Evolutionary conservation across 2,797 vertebrate genomes (phyloP), one percentile per base, ranked within the genome.

Genomic region (Danio albolineatus): DNA sequence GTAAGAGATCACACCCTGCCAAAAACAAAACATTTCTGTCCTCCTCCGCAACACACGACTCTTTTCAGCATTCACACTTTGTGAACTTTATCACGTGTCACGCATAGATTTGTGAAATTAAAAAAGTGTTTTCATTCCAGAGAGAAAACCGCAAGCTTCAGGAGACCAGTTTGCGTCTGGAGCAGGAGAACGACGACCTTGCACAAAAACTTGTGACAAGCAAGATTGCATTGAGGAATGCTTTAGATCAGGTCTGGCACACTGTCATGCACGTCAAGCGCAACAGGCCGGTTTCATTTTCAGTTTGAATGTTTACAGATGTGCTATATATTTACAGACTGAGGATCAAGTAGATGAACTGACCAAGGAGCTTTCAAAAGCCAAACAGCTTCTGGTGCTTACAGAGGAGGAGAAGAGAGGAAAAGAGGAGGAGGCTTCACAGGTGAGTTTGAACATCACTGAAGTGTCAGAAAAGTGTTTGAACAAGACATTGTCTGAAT

Each of bases 151-250:
- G 85, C 6, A 93, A 91, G 36, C 94, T 99, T 0, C 96, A 97
- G 83, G 94, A 97, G 83, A 91, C 94, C 56, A 98, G 96, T 88
- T 94, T 97, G 90, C 95, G 96, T 1, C 91, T 98, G 87, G 97
- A 99, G 91, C 97, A 98, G 88, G 97, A 98, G 88, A 99, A 99
- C 0, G 97, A 99, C 79, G 94, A 94, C 85, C 91, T 98, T 2
- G 97, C 97, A 3, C 95, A 97, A 0, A 94, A 95, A 80, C 90
- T 99, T 78, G 96, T 98, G 86, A 95, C 93, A 86, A 96, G 96
- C 91, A 99, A 99, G 92, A 95, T 98, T 0, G 92, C 95, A 0
- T 91, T 99, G 83, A 93, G 96, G 64, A 96, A 92, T 17, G 93
- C 96, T 85, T 77, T 99, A 88, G 96, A 99, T 88, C 94, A 97